These are phyloP conservation scores for Lycodopsis pacificus DNA, from an alignment of 2,797 vertebrate species.

Conservation along the genomic window DNA sequence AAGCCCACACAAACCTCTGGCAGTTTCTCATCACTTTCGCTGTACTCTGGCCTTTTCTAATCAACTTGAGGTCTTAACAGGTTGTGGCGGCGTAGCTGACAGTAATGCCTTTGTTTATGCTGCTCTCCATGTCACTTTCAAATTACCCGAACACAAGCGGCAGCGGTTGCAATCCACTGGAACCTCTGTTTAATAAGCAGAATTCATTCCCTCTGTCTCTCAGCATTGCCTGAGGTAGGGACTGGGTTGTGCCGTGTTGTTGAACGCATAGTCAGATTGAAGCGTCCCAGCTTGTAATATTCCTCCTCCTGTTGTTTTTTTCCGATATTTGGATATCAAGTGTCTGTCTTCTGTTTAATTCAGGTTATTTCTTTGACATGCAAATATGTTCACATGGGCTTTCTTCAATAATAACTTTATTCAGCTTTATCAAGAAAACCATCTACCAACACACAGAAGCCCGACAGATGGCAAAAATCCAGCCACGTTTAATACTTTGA, in stretches of 20 bases:
- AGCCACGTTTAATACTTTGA: slow-evolving; percentile 43
- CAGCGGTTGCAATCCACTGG: slow-evolving; percentile 27
- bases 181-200: slow-evolving; percentile 56
- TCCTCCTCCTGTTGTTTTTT: neutral
- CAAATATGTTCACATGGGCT: slow-evolving; percentile 3
- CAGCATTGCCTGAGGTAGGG: slow-evolving; percentile 14
- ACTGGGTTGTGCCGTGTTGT: slow-evolving; percentile 7
- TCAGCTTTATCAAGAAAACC: neutral
- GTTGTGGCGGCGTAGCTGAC: slow-evolving; percentile 34
- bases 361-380: slow-evolving; percentile 16
- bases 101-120: slow-evolving; percentile 57
- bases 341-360: slow-evolving; percentile 1
- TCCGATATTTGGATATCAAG: slow-evolving; percentile 6
- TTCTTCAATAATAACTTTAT: neutral
- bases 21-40: slow-evolving; percentile 48
- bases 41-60: slow-evolving; percentile 48
- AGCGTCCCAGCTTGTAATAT: slow-evolving; percentile 9
- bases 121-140: slow-evolving; percentile 34
- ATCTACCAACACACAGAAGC: neutral
- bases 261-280: neutral
- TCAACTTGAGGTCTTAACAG: slow-evolving; percentile 46
- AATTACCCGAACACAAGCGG: slow-evolving; percentile 48
- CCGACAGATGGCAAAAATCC: slow-evolving; percentile 12
- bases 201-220: slow-evolving; percentile 39
- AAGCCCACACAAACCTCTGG: slow-evolving; percentile 55